Evolutionary conservation across 2,113 vertebrate genomes (phyloP).

Genomic region (Cephalopholis sonnerati): DNA sequence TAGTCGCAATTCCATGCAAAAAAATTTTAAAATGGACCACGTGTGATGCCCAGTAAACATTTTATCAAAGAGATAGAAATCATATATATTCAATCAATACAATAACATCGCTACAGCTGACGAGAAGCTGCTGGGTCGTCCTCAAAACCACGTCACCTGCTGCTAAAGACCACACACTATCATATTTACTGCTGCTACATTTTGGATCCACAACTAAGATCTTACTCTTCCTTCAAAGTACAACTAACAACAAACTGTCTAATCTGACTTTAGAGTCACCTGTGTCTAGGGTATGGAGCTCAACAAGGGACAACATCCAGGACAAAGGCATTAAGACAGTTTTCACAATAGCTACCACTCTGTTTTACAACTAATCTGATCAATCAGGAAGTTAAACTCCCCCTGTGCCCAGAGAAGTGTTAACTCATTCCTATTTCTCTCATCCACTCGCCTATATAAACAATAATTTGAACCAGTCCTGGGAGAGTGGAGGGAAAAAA

Average conservation of each 20-base stretch:
- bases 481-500: neutral
- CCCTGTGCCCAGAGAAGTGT: neutral
- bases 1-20: neutral
- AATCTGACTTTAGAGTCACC: neutral
- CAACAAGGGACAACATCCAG: conserved; percentile 18
- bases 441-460: neutral
- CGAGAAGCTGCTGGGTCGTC: conserved; percentile 60
- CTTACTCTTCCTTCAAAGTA: neutral
- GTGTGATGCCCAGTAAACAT: conserved; percentile 24
- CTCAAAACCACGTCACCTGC: conserved; percentile 8
- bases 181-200: conserved; percentile 67
- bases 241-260: neutral
- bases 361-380: neutral
- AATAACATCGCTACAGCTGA: conserved; percentile 52
- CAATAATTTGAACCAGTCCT: neutral
- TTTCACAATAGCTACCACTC: conserved; percentile 33
- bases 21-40: neutral
- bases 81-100: conserved; percentile 19
- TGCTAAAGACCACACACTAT: conserved; percentile 6
- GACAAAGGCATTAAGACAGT: conserved; percentile 13
- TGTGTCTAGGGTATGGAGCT: neutral
- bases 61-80: conserved; percentile 33
- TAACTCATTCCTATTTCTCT: conserved; percentile 1
- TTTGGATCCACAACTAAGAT: conserved; percentile 1
- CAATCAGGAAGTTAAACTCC: conserved; percentile 2